A percentile compares a stretch with the other conserved stretches of the same genome.
phyloP scores from a whole-genome alignment of 1,140 invertebrate genomes.

The Brachionus paranguensis region DNA sequence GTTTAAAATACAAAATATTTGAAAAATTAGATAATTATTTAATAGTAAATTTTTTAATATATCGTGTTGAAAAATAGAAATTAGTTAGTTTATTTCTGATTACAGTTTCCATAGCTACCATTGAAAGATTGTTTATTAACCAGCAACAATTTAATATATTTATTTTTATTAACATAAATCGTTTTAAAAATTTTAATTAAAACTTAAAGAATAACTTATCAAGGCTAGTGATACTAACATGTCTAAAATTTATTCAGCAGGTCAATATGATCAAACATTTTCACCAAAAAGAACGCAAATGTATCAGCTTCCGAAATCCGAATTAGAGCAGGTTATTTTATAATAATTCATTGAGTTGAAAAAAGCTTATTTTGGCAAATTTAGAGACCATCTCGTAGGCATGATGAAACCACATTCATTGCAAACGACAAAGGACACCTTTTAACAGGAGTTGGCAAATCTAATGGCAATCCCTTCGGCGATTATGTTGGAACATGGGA shows the following conservation, averaged over 20 bases:
- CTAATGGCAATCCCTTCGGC: conserved; percentile 51
- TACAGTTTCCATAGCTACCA: background rate
- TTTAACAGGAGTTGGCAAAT: conserved; percentile 46
- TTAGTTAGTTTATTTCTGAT: background rate
- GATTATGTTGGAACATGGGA: conserved; percentile 55
- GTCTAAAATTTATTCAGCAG: conserved; percentile 24
- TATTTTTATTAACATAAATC: background rate
- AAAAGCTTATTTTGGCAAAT: conserved; percentile 8
- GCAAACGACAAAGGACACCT: conserved; percentile 51
- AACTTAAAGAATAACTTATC: background rate
- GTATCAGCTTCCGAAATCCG: conserved; percentile 49
- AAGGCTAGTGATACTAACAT: background rate
- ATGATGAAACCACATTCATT: conserved; percentile 48
- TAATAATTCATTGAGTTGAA: background rate
- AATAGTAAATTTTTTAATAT: background rate
- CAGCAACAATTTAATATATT: background rate
- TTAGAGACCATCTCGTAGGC: conserved; percentile 45
- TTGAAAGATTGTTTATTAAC: background rate
- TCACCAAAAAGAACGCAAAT: conserved; percentile 48
- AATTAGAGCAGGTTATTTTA: conserved; percentile 43
- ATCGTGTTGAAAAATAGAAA: background rate
- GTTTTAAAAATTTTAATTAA: background rate
- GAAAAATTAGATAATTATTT: too few relatives aligned
- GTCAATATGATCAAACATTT: conserved; percentile 51
- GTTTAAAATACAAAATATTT: background rate